A percentile compares a stretch with the other conserved stretches of the same genome.
Conservation (phyloP, 2,113 vertebrate species). For the Piprites chloris region DNA sequence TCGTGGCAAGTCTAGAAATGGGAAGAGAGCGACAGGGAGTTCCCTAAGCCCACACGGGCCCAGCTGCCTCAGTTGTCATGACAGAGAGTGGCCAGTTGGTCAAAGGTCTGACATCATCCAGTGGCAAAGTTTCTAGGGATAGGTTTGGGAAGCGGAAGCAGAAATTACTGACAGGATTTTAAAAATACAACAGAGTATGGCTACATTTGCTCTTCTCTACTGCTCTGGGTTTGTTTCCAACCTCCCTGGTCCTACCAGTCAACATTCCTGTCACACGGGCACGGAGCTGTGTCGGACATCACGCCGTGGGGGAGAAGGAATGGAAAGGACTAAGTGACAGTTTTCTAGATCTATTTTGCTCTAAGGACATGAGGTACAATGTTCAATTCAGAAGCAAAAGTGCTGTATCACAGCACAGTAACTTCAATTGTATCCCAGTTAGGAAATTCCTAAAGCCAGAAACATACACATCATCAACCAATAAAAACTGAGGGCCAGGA, state of each 20-base stretch:
- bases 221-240: constrained; percentile 22
- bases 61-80: constrained; percentile 69
- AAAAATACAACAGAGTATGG: constrained; percentile 27
- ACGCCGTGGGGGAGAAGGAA: neutral
- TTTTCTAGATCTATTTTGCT: constrained; percentile 36
- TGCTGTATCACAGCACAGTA: neutral
- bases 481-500: constrained; percentile 5
- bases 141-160: constrained; percentile 65
- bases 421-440: neutral
- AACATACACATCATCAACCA: neutral
- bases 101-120: constrained; percentile 76
- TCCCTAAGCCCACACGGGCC: constrained; percentile 64
- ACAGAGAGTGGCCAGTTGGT: constrained; percentile 75
- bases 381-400: constrained; percentile 29
- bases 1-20: constrained; percentile 64
- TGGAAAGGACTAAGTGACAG: constrained; percentile 17
- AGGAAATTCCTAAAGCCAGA: constrained; percentile 17
- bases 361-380: constrained; percentile 40
- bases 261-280: neutral
- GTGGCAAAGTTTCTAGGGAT: constrained; percentile 65
- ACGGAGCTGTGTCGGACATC: neutral
- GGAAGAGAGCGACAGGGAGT: constrained; percentile 68
- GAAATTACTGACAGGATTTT: constrained; percentile 53
- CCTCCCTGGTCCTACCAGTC: neutral
- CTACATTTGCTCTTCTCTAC: constrained; percentile 47